These are phyloP conservation scores for Caranx melampygus DNA, from an alignment of 2,113 vertebrate genomes.

Conservation along the genomic window DNA sequence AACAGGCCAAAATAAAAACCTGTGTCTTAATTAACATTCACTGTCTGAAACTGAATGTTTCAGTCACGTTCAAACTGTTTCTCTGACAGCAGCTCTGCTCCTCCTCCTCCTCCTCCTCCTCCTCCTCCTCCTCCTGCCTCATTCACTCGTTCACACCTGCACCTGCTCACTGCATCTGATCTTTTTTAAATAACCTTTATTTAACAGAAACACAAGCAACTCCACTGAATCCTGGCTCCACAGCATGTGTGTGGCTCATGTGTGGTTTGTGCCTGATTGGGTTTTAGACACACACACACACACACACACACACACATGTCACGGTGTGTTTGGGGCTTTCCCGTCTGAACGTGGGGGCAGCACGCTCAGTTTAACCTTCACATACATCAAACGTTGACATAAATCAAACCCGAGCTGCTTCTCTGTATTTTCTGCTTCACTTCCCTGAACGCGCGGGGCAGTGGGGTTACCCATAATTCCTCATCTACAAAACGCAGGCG, in stretches of 20 bases:
- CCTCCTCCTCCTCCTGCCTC: too few species aligned
- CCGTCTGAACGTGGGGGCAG: constrained; percentile 38
- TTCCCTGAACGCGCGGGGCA: constrained; percentile 20
- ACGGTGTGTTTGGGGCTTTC: constrained; percentile 28
- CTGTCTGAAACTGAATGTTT: too few species aligned
- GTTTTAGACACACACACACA: constrained; percentile 18
- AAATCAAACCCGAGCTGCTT: constrained; percentile 54
- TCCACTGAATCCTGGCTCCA: not conserved
- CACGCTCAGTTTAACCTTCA: constrained; percentile 55
- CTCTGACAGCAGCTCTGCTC: too few species aligned
- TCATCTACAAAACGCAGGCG: constrained; percentile 51
- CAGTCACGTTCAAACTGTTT: too few species aligned
- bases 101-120: too few species aligned
- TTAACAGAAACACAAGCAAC: not conserved
- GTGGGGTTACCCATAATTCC: constrained; percentile 63
- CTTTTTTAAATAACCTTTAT: not conserved
- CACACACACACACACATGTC: constrained; percentile 15
- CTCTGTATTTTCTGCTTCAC: constrained; percentile 48
- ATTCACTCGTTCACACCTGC: too few species aligned
- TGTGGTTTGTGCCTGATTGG: constrained; percentile 42
- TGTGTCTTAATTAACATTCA: too few species aligned
- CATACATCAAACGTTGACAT: constrained; percentile 64
- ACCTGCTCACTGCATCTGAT: not conserved
- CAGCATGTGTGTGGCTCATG: constrained; percentile 47
- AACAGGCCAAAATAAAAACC: too few species aligned